Evolutionary conservation across 2,113 vertebrate genomes (phyloP).

Genomic region (human): GRCh38 chr1:235557501-235558000

Average conservation of each 20-base stretch:
- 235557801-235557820: too few relatives aligned
- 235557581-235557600: background rate
- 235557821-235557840: rapidly evolving
- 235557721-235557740: background rate
- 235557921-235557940: background rate
- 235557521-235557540: too few relatives aligned
- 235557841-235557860: background rate
- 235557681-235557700: background rate
- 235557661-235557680: background rate
- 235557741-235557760: background rate
- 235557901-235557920: background rate
- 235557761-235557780: background rate
- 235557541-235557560: rapidly evolving
- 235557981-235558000: background rate
- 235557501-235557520: background rate
- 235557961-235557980: background rate
- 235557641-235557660: background rate
- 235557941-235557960: background rate
- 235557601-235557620: background rate
- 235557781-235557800: rapidly evolving
- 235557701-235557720: background rate
- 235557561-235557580: background rate
- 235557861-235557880: background rate
- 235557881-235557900: background rate
- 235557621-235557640: background rate